Evolutionary conservation across 23 tunicate species (phyloP), one percentile per base, ranked within the genome.

Genomic region (Trididemnum clinides): DNA sequence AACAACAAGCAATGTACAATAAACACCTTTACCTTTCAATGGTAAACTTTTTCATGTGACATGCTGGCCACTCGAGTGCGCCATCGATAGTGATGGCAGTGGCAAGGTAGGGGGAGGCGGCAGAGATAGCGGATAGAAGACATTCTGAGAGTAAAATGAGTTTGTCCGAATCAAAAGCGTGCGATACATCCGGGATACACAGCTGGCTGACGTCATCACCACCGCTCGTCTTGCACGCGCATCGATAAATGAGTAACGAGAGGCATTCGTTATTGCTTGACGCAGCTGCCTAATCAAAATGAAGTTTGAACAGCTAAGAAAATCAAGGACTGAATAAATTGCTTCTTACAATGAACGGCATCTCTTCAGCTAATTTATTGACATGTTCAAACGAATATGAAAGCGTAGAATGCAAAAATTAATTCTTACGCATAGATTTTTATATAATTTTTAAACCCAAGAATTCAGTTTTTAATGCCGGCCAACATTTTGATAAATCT

Each of bases 21-120:
- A n/a, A n/a, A n/a, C n/a, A n/a, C n/a, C n/a, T n/a, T n/a, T 31
- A 92, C 97, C 97, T 87, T 82, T 92, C 97, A 51, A 92, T 90
- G 22, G 97, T 92, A 27, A 88, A 78, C 58, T 87, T 92, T 49
- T 87, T 58, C 38, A 88, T 75, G 57, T 71, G 79, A 25, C 72
- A 34, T 25, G 82, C 72, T 37, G 97, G 97, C 97, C 97, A 92
- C 72, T 77, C 88, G 30, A 75, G 50, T 57, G 87, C 89, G 28
- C 92, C 88, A 76, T 92, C 92, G 31, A 92, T 82, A 0, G 91
- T 81, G 31, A 87, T 39, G 0, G 91, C 39, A 0, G 91, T 87
- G 2, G 90, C 84, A 28, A 90, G 75, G 27, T 91, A 59, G 4
- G 88, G 92, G 25, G 87, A 82, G 36, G 88, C 85, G 2, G 88